Evolutionary conservation across 2,113 vertebrate genomes (phyloP).

Genomic region (Mastomys coucha): DNA sequence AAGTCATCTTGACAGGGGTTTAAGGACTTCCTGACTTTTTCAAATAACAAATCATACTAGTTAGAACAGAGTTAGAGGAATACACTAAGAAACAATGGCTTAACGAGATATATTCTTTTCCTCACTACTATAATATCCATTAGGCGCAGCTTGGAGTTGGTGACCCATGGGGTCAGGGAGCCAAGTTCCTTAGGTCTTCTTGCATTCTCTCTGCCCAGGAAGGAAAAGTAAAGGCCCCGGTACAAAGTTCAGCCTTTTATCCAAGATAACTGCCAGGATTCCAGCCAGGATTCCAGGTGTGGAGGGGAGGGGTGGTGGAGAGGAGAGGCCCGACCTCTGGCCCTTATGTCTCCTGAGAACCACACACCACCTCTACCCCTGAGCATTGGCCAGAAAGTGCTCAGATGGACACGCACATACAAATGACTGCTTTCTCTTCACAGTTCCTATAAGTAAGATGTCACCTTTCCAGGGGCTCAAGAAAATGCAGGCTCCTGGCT

Average conservation of each 20-base stretch:
- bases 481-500: background rate
- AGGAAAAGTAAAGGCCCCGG: conserved; percentile 1
- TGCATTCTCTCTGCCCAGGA: background rate
- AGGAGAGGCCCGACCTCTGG: background rate
- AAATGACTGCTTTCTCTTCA: no score
- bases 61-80: background rate
- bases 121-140: background rate
- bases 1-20: conserved; percentile 13
- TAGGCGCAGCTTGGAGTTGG: background rate
- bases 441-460: no score
- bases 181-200: background rate
- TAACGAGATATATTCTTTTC: background rate
- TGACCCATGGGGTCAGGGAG: background rate
- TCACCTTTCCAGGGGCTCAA: background rate
- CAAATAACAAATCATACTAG: conserved; percentile 4
- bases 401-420: background rate
- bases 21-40: background rate
- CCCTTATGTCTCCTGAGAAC: background rate
- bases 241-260: conserved; percentile 25
- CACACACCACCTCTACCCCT: background rate
- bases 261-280: background rate
- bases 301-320: background rate
- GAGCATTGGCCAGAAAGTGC: background rate
- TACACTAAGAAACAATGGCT: background rate
- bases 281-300: background rate